These are phyloP conservation scores for Hydrolagus colliei DNA, from an alignment of 2,797 vertebrate genomes.

Conservation along the genomic window DNA sequence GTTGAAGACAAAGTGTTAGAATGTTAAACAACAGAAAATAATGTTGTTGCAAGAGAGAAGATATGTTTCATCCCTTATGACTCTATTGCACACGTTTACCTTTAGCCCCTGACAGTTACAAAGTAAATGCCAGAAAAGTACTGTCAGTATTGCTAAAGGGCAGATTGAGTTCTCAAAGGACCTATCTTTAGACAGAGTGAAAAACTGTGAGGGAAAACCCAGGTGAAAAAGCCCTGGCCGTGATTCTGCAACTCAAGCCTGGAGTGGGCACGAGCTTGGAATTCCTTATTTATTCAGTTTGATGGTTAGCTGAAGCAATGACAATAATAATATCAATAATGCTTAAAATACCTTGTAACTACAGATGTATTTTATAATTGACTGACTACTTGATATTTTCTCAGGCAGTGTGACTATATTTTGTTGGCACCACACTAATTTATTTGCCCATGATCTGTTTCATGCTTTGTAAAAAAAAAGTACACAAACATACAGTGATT, in stretches of 20 bases:
- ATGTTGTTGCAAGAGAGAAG: constrained; percentile 33
- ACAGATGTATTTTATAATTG: no score
- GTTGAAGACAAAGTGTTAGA: background rate
- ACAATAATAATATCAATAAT: background rate
- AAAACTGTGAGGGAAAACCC: constrained; percentile 27
- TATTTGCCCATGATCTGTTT: no score
- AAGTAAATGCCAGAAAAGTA: constrained; percentile 40
- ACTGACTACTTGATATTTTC: no score
- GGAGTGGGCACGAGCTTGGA: background rate
- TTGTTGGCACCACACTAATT: no score
- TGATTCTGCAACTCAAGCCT: background rate
- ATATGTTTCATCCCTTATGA: constrained; percentile 33
- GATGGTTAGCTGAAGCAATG: background rate
- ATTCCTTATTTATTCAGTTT: background rate
- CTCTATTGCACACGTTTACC: constrained; percentile 37
- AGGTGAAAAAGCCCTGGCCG: constrained; percentile 35
- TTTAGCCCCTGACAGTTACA: constrained; percentile 41
- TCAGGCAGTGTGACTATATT: no score
- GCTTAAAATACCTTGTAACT: no score
- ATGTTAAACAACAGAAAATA: constrained; percentile 22
- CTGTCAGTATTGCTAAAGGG: constrained; percentile 41
- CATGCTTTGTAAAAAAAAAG: no score
- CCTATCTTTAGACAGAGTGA: constrained; percentile 30
- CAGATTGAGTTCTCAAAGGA: constrained; percentile 35
- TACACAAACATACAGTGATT: no score